Base-by-base conservation (phyloP, 2,113 vertebrate species). In the Nestor notabilis region DNA sequence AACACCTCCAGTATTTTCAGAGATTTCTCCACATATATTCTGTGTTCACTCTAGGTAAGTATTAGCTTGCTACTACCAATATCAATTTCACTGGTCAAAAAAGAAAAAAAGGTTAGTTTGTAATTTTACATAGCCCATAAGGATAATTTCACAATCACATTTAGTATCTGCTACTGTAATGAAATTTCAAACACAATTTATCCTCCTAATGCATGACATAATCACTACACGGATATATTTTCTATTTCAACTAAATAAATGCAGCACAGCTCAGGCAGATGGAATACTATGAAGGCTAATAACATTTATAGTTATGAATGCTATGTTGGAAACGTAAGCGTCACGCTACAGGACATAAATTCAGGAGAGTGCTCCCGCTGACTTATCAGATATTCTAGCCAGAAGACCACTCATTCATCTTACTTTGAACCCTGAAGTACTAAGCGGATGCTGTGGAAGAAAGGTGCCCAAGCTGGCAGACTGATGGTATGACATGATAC, bases 401-500 rank as follows among this genome's bases (percentile, higher is more conserved):
- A 0, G 2, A 55, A 33, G 10, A 63, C 29, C 9, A 41, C 10
- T 71, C 50, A 75, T 27, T 65, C 23, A 18, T 20, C 78, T 44
- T 4, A 3, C 53, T 90, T 49, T 76, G 61, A 83, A 83, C 13
- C 10, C 47, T 31, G 15, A 64, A 15, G 37, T 35, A 63, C 9
- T 20, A 60, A 52, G 52, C 1, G 0, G 17, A 39, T 3, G 2
- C 33, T 11, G 43, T 12, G 9, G 74, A 77, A 47, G 33, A 53
- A 56, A 24, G 75, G 27, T 9, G 55, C 20, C 66, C 8, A 15
- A 52, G 29, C 29, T 55, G 58, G n/a, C n/a, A 74, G 46, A 13
- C 4, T 14, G 27, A 63, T 10, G 11, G 27, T 11, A 50, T 10
- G n/a, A 78, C 0, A 5, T 0, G 2, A 25, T 20, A 81, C 50